Percentiles rank a stretch among this genome's conserved stretches.
Conservation (phyloP, 2,888 invertebrate species). For the Calliopum simillimum region DNA sequence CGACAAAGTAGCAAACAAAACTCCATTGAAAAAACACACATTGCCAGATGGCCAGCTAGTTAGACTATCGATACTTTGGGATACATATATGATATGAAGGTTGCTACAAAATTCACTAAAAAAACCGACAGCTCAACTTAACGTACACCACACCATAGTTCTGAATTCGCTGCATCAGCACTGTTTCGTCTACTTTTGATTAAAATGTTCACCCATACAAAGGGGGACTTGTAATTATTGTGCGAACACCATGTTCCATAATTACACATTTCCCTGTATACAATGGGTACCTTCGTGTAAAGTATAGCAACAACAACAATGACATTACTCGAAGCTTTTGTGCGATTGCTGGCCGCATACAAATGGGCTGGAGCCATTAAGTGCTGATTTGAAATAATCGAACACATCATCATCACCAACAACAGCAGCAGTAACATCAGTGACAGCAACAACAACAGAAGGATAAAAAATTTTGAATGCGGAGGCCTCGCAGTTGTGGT, state of each 20-base stretch:
- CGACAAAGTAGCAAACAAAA: too few relatives aligned
- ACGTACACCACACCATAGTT: too few relatives aligned
- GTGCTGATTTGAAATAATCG: constrained; percentile 31
- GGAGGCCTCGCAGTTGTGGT: not conserved
- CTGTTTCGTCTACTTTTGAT: not conserved
- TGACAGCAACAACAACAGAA: not conserved
- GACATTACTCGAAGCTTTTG: too few relatives aligned
- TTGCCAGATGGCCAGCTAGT: too few relatives aligned
- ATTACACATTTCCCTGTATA: constrained; percentile 44
- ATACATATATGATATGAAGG: too few relatives aligned
- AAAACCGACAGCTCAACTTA: too few relatives aligned
- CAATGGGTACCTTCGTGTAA: not conserved
- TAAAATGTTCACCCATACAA: constrained; percentile 29
- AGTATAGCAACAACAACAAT: not conserved
- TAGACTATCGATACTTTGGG: too few relatives aligned
- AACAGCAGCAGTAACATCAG: not conserved
- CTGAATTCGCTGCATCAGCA: too few relatives aligned
- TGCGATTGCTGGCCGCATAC: too few relatives aligned
- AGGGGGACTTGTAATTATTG: constrained; percentile 46
- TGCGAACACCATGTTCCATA: constrained; percentile 48
- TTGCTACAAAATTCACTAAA: too few relatives aligned
- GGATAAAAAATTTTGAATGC: not conserved
- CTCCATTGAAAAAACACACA: too few relatives aligned
- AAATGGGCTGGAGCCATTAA: constrained; percentile 18
- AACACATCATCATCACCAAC: constrained; percentile 19